Evolutionary conservation across 2,797 vertebrate genomes (phyloP).

Genomic region (Hozukius guyotensis): DNA sequence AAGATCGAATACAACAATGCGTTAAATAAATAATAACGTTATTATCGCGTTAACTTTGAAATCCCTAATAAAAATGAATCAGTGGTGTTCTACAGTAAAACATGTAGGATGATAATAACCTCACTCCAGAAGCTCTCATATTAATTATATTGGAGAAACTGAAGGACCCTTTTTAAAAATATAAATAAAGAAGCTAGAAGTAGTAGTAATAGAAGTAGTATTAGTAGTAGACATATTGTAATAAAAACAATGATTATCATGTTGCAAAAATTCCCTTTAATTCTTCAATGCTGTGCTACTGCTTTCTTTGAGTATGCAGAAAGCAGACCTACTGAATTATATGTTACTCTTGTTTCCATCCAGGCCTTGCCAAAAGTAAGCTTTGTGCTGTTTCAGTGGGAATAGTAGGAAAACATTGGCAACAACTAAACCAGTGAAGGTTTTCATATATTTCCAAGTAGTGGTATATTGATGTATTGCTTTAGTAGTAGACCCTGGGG

Average conservation of each 20-base stretch:
- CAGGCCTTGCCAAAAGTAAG: background rate
- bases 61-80: background rate
- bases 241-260: background rate
- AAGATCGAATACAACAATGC: too few species aligned
- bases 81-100: background rate
- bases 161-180: background rate
- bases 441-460: background rate
- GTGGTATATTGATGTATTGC: background rate
- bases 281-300: background rate
- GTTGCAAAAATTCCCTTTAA: background rate
- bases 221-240: background rate
- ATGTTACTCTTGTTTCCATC: constrained; percentile 5
- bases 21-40: too few species aligned
- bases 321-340: background rate
- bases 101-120: background rate
- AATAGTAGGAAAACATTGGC: background rate
- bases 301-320: background rate
- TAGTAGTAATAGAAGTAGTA: too few species aligned
- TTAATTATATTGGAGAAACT: background rate
- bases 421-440: background rate
- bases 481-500: background rate
- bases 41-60: too few species aligned
- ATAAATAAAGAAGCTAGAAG: background rate
- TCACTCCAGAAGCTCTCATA: background rate
- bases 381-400: background rate